phyloP scores from a whole-genome alignment of 2,113 vertebrate species.

The Sinosuthora webbiana region DNA sequence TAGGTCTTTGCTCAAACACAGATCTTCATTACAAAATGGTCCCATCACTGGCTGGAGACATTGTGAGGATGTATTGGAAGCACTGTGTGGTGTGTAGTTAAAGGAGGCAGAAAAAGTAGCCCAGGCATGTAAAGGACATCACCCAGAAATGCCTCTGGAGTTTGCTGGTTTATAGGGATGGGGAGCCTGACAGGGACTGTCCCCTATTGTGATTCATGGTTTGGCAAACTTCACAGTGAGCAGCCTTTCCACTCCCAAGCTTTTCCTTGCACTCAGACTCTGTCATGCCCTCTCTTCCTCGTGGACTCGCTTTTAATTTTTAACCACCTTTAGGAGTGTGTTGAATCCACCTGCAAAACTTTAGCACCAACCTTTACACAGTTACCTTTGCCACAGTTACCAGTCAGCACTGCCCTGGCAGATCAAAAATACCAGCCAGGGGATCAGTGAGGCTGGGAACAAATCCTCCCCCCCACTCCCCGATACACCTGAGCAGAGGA shows the following conservation, averaged over 20 bases:
- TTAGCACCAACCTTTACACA: constrained; percentile 70
- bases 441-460: not conserved
- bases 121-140: not conserved
- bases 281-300: not conserved
- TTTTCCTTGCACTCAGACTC: not conserved
- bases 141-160: not conserved
- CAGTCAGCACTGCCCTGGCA: not conserved
- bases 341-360: not conserved
- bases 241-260: not conserved
- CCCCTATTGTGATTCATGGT: not conserved
- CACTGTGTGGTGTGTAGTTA: not conserved
- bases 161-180: not conserved
- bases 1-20: not conserved
- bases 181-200: not conserved
- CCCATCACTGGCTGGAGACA: not conserved
- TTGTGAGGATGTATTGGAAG: not conserved
- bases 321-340: not conserved
- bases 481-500: not conserved
- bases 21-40: not conserved
- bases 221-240: not conserved
- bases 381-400: constrained; percentile 61
- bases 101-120: not conserved
- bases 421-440: constrained; percentile 33
- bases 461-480: not conserved
- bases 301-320: not conserved